A percentile compares a stretch with the other conserved stretches of the same genome.
These are phyloP conservation scores for Gulo gulo DNA, from an alignment of 2,113 vertebrate genomes.

Conservation along the genomic window DNA sequence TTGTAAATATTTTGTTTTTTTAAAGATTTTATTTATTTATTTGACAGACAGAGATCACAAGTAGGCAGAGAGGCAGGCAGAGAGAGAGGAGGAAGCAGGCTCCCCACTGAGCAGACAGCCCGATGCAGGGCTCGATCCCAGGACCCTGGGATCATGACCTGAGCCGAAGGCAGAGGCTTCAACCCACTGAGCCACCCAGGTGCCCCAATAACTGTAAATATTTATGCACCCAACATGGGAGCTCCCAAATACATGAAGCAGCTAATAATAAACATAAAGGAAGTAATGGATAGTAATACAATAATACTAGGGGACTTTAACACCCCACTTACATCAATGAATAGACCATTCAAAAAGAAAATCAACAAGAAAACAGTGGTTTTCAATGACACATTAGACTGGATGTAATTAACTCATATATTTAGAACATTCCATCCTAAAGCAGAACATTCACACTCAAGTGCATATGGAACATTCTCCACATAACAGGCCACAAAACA, in stretches of 20 bases:
- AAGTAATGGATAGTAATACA: not conserved
- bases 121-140: no score
- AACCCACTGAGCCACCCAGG: no score
- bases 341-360: not conserved
- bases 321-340: not conserved
- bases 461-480: not conserved
- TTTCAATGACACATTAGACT: not conserved
- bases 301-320: not conserved
- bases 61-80: no score
- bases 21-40: no score
- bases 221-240: not conserved
- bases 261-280: not conserved
- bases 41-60: no score
- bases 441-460: not conserved
- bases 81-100: no score
- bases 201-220: not conserved
- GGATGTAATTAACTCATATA: not conserved
- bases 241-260: not conserved
- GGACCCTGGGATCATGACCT: no score
- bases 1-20: not conserved
- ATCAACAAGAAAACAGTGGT: not conserved
- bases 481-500: not conserved
- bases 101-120: no score
- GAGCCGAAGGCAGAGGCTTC: no score
- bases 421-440: not conserved